These are phyloP conservation scores for Drosophila burlai DNA, from an alignment of 1,140 invertebrate species.

Conservation along the genomic window DNA sequence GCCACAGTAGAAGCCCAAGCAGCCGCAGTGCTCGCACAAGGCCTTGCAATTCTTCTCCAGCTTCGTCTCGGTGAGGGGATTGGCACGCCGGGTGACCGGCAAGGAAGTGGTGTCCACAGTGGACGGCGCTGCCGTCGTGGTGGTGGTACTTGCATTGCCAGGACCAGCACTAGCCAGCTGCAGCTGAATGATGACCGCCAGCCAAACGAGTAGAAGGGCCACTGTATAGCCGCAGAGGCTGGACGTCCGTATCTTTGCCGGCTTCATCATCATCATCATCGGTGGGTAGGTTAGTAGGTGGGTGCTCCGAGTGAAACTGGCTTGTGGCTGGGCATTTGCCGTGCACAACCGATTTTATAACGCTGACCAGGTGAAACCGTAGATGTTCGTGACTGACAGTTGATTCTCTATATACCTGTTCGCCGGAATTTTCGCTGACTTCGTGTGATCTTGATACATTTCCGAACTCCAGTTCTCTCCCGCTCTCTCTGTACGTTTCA, in stretches of 20 bases:
- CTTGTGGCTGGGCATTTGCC: constrained; percentile 45
- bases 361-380: constrained; percentile 75
- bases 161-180: constrained; percentile 16
- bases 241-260: constrained; percentile 28
- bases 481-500: constrained; percentile 25
- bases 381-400: constrained; percentile 76
- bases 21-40: constrained; percentile 78
- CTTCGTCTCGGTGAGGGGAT: constrained; percentile 61
- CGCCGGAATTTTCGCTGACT: constrained; percentile 72
- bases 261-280: constrained; percentile 43
- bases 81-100: constrained; percentile 28
- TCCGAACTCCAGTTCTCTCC: constrained; percentile 53
- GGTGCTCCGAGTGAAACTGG: constrained; percentile 36
- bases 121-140: constrained; percentile 1
- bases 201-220: constrained; percentile 49
- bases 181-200: constrained; percentile 30
- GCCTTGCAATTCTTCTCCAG: constrained; percentile 75
- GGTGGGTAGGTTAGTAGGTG: constrained; percentile 4
- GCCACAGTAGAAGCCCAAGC: constrained; percentile 82
- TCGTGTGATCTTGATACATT: constrained; percentile 76
- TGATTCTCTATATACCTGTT: constrained; percentile 58
- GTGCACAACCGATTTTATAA: constrained; percentile 60
- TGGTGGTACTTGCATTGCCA: constrained; percentile 15
- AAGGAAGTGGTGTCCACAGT: constrained; percentile 4
- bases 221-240: constrained; percentile 25